Evolutionary conservation across 2,113 vertebrate genomes (phyloP), one percentile per base, ranked within the genome.

Genomic region (Caretta caretta): DNA sequence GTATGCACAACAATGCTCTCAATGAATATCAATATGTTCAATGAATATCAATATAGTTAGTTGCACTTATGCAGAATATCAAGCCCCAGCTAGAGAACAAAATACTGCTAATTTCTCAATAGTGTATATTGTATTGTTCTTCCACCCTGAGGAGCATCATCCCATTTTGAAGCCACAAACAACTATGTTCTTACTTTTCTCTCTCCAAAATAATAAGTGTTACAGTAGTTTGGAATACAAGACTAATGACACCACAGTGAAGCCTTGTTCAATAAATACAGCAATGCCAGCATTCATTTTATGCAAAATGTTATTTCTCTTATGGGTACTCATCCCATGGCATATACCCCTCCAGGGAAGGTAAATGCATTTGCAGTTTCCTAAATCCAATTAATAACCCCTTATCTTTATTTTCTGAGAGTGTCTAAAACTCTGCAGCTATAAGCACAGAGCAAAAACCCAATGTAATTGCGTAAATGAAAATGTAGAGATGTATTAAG

Each of bases 381-480:
- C 94, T 42, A 57, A 89, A 96, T 88, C 86, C 95, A 96, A 97
- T 97, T 97, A 97, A 92, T 95, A 96, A 86, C 96, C 93, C 95
- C 62, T 97, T 97, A 94, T 96, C 93, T 97, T 76, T 92, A 88
- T 95, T 89, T 97, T 84, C 88, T 88, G 57, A 90, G 90, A 89
- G 38, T 92, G 3, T 65, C 72, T 80, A 81, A 97, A 96, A 86
- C 56, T 88, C n/a, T 82, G 93, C 25, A 75, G 93, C 12, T 72
- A 83, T 50, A 69, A 82, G 62, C 82, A 89, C 86, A 48, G 27
- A 89, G 86, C 48, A 38, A 86, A 84, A 87, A 5, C 31, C 79
- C 49, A 35, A 90, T 86, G 95, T 90, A 72, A 42, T 25, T 65
- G 35, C 20, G 83, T 54, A 12, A 91, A 54, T 6, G 87, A 95